Conservation (phyloP, 92 coral and sea anemone species). For the Phenganax subtilis region DNA sequence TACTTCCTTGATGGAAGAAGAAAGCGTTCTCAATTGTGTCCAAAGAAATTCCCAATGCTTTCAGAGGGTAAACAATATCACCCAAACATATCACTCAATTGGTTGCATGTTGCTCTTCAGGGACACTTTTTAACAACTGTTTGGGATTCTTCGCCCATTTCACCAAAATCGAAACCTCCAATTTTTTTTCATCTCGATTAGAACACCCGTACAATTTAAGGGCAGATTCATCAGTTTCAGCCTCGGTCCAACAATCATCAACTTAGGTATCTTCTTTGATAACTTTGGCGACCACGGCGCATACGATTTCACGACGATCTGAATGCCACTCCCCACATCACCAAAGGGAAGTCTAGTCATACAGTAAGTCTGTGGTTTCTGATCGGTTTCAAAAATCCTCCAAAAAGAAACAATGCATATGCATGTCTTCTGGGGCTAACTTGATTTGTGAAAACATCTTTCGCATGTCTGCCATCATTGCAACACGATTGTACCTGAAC, state of each 20-base stretch:
- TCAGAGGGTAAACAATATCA: slow-evolving; percentile 26
- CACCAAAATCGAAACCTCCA: slow-evolving; percentile 45
- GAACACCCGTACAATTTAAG: slow-evolving; percentile 24
- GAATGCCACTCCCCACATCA: slow-evolving; percentile 31
- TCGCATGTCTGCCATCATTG: too few relatives aligned
- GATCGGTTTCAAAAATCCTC: slow-evolving; percentile 42
- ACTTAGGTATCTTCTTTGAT: slow-evolving; percentile 38
- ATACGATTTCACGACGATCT: neutral
- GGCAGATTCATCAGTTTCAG: slow-evolving; percentile 25
- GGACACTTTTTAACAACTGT: slow-evolving; percentile 25
- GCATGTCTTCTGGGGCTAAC: too few relatives aligned
- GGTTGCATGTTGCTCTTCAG: neutral
- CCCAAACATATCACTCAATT: slow-evolving; percentile 1
- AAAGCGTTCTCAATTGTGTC: neutral
- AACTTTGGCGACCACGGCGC: slow-evolving; percentile 40
- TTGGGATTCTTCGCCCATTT: slow-evolving; percentile 49
- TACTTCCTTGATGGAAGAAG: slow-evolving; percentile 7
- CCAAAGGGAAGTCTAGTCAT: slow-evolving; percentile 56
- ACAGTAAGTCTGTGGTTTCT: slow-evolving; percentile 42
- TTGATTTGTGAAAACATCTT: too few relatives aligned
- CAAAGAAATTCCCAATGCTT: slow-evolving; percentile 47
- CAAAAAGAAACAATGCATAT: slow-evolving; percentile 37
- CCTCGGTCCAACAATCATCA: slow-evolving; percentile 42
- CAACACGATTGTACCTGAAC: too few relatives aligned
- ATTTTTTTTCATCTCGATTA: slow-evolving; percentile 26